A percentile compares a stretch with the other conserved stretches of the same genome.
These are phyloP conservation scores for Nemurella pictetii DNA, from an alignment of 2,888 invertebrate species.

Conservation along the genomic window DNA sequence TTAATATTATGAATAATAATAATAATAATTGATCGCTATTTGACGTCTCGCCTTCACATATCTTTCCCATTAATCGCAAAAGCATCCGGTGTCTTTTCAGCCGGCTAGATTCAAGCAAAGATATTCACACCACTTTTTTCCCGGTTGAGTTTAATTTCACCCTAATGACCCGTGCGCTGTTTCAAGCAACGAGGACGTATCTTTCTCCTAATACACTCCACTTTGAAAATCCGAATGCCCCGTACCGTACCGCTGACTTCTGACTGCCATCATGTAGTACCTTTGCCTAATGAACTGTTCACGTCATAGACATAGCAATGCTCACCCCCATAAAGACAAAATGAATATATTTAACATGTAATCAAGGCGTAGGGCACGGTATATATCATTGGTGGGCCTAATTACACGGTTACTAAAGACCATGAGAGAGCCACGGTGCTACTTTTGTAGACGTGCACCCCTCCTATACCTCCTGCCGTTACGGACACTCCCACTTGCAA, in stretches of 20 bases:
- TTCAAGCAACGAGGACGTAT: conserved; percentile 9
- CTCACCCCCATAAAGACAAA: neutral
- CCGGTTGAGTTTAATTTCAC: conserved; percentile 11
- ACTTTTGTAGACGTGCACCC: neutral
- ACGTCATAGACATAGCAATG: neutral
- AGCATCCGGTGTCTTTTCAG: neutral
- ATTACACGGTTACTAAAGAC: neutral
- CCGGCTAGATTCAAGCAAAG: neutral
- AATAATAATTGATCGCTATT: neutral
- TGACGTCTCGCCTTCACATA: neutral
- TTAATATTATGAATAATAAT: neutral
- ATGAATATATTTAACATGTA: neutral
- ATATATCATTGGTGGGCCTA: neutral
- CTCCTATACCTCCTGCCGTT: neutral
- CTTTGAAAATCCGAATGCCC: neutral
- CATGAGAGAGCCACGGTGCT: neutral
- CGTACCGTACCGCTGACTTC: neutral
- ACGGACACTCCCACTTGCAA: neutral
- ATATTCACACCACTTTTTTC: neutral
- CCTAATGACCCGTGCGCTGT: conserved; percentile 1
- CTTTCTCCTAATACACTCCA: neutral
- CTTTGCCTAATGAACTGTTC: conserved; percentile 18
- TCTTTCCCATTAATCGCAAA: neutral
- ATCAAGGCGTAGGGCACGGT: neutral
- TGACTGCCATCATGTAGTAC: neutral